Conservation (phyloP, 2,113 vertebrate genomes). For the Oreamnos americanus region DNA sequence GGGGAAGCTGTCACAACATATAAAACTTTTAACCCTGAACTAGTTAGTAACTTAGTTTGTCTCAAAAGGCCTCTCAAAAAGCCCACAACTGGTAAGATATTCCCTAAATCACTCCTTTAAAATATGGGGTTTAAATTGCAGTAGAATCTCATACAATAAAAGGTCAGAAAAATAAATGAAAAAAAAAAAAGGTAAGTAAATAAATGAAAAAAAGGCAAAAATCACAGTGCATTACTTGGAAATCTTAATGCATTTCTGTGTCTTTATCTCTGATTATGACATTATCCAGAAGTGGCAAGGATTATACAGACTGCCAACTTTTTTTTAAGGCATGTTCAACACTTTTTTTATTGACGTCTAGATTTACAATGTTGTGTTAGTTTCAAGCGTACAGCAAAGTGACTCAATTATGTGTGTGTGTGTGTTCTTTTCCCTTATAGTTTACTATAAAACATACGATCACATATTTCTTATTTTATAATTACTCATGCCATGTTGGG, state of each 20-base stretch:
- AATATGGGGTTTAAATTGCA: neutral
- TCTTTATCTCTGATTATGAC: slow-evolving; percentile 63
- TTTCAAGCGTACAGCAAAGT: neutral
- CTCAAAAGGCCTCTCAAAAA: neutral
- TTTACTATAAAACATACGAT: neutral
- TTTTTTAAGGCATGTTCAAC: neutral
- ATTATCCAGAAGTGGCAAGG: slow-evolving; percentile 61
- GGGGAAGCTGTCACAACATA: neutral
- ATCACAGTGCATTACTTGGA: neutral
- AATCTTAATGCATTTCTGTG: neutral
- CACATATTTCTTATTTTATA: neutral
- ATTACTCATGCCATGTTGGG: neutral
- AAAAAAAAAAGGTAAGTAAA: neutral
- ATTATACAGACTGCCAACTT: slow-evolving; percentile 32
- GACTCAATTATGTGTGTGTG: neutral
- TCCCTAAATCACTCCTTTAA: neutral
- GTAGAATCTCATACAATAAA: neutral
- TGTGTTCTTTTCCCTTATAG: neutral
- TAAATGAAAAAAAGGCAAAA: neutral
- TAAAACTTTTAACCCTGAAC: neutral
- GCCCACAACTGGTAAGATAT: neutral
- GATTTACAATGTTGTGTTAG: neutral
- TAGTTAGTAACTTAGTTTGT: neutral
- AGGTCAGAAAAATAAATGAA: neutral
- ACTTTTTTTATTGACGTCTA: neutral